Evolutionary conservation across 2,797 vertebrate species (phyloP).

Genomic region (Distichodus sexfasciatus): DNA sequence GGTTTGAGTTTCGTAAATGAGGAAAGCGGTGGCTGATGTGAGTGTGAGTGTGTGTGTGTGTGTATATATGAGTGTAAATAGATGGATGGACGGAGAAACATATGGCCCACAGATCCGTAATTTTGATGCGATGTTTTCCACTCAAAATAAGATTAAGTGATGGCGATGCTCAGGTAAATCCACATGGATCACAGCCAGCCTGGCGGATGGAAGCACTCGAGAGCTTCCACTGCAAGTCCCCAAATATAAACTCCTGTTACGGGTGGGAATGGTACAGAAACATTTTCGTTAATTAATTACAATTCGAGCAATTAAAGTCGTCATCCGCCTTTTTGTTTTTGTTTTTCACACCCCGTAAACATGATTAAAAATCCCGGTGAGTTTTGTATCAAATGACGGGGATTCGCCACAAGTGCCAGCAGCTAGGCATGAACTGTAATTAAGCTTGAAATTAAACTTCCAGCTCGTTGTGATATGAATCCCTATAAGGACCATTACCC

Average conservation of each 20-base stretch:
- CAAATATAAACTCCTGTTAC: background rate
- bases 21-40: no score
- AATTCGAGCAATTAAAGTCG: conserved; percentile 29
- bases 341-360: conserved; percentile 27
- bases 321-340: background rate
- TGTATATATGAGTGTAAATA: background rate
- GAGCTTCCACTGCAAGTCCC: background rate
- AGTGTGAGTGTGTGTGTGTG: background rate
- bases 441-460: conserved; percentile 50
- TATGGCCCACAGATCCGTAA: background rate
- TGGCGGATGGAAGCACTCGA: background rate
- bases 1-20: conserved; percentile 5
- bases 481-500: conserved; percentile 38
- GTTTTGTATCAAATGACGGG: conserved; percentile 32
- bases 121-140: background rate
- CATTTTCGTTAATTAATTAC: conserved; percentile 17
- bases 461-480: conserved; percentile 33
- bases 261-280: background rate
- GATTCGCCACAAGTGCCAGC: conserved; percentile 32
- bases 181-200: background rate
- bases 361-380: conserved; percentile 34
- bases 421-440: conserved; percentile 46
- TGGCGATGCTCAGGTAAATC: background rate
- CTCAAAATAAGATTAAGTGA: conserved; percentile 1
- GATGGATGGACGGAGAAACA: background rate